Conservation (phyloP, 1,140 invertebrate species). For the Macrotrachela quadricornifera region DNA sequence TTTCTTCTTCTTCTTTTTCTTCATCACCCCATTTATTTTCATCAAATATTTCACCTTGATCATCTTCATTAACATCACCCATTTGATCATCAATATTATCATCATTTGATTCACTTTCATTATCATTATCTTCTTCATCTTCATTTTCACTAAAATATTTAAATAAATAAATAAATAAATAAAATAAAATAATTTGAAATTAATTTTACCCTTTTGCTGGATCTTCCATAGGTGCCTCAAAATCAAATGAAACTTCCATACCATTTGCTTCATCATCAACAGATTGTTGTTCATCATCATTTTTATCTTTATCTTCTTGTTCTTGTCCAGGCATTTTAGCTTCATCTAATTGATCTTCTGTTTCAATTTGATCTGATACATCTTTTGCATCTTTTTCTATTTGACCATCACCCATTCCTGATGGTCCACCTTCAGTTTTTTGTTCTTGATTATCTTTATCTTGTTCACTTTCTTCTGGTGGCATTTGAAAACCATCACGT, state of each 20-base stretch:
- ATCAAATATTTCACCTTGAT: constrained; percentile 1
- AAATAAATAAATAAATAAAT: too few relatives aligned
- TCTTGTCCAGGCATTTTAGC: background rate
- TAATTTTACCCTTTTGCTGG: background rate
- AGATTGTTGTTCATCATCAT: background rate
- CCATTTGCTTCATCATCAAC: constrained; percentile 6
- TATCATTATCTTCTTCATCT: background rate
- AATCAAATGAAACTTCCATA: constrained; percentile 7
- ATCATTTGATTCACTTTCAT: background rate
- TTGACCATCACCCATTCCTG: constrained; percentile 3
- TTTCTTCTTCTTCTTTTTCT: background rate
- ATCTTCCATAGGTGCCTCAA: constrained; percentile 4
- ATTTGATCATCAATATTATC: constrained; percentile 3
- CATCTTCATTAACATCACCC: background rate
- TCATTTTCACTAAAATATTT: background rate
- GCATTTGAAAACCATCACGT: background rate
- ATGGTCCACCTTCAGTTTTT: background rate
- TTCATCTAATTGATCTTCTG: constrained; percentile 6
- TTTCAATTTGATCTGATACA: constrained; percentile 7
- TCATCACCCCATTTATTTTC: constrained; percentile 4
- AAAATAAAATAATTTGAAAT: too few relatives aligned
- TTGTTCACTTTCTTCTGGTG: background rate
- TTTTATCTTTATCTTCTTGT: background rate
- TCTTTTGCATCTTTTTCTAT: background rate
- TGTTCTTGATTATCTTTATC: background rate